Conservation (phyloP, 2,888 invertebrate species). For the Pristionchus fissidentatus region DNA sequence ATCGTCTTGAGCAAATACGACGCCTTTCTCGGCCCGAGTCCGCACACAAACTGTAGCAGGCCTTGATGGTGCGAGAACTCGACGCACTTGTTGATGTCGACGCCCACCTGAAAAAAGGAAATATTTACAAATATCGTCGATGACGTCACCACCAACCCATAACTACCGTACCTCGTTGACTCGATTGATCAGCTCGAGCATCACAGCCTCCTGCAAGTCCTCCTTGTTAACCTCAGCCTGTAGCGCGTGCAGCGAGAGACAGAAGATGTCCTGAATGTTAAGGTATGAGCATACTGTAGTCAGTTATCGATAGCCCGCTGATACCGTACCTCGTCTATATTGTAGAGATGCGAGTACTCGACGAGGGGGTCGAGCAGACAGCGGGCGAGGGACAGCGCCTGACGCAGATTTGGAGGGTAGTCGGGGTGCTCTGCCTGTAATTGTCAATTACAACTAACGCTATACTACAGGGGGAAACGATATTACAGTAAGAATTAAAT, state of each 20-base stretch:
- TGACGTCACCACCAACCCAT: not conserved
- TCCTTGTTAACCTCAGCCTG: constrained; percentile 79
- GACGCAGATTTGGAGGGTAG: constrained; percentile 86
- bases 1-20: constrained; percentile 77
- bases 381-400: constrained; percentile 93
- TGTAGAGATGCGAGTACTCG: constrained; percentile 95
- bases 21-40: constrained; percentile 94
- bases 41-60: constrained; percentile 95
- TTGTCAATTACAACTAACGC: no score
- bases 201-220: constrained; percentile 87
- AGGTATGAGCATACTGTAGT: not conserved
- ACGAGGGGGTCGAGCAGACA: constrained; percentile 91
- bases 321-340: constrained; percentile 84
- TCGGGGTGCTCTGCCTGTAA: constrained; percentile 68
- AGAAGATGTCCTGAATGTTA: constrained; percentile 85
- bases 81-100: constrained; percentile 94
- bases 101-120: constrained; percentile 83
- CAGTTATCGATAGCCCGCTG: not conserved
- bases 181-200: constrained; percentile 90
- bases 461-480: no score
- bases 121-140: not conserved
- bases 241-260: constrained; percentile 90
- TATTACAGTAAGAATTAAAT: not conserved
- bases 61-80: constrained; percentile 87
- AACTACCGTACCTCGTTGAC: constrained; percentile 85